Conservation (phyloP, 2,113 vertebrate species). For the Bos javanicus region DNA sequence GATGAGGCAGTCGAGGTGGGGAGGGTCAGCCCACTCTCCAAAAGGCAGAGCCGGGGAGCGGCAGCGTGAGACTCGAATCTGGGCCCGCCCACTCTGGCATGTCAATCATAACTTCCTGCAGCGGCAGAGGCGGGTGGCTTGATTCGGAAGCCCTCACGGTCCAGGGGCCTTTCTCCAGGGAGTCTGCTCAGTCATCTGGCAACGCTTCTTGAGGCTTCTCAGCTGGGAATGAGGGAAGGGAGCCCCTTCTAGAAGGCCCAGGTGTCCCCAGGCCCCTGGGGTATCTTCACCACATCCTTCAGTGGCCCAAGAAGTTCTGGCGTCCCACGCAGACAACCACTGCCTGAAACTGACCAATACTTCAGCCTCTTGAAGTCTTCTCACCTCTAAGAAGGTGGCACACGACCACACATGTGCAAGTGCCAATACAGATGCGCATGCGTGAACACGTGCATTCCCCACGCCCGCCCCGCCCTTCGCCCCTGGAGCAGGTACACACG, state of each 20-base stretch:
- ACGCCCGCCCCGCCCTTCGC: accelerated
- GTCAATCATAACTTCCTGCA: neutral
- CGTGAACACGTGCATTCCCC: accelerated
- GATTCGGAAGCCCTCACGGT: accelerated
- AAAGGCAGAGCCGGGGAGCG: neutral
- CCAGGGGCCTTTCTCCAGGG: neutral
- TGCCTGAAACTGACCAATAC: neutral
- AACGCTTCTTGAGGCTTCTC: neutral
- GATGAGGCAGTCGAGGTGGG: neutral
- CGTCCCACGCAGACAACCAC: neutral
- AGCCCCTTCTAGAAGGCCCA: neutral
- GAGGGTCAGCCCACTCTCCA: neutral
- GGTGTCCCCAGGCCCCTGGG: neutral
- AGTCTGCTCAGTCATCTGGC: neutral
- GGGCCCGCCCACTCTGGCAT: neutral
- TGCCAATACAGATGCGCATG: accelerated
- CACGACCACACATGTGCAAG: accelerated
- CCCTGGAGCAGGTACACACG: accelerated
- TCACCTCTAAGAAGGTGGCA: neutral
- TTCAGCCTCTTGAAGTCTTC: neutral
- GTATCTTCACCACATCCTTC: neutral
- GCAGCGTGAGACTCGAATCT: no score
- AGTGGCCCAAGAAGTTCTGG: neutral
- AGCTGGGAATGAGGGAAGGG: neutral
- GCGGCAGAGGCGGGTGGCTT: accelerated